Conservation (phyloP, 2,797 vertebrate species). For the Sebastes nivosus region DNA sequence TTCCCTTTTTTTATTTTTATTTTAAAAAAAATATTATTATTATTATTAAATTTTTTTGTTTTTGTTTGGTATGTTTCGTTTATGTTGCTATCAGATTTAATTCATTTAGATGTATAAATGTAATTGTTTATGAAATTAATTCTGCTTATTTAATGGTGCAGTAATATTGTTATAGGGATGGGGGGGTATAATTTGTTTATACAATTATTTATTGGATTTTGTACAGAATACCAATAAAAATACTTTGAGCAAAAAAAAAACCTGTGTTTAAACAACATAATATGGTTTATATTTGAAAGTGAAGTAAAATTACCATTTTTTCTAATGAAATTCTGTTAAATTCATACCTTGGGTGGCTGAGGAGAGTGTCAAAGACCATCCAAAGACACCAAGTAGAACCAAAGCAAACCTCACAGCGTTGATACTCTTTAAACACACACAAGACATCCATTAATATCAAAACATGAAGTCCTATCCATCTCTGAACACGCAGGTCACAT, state of each 20-base stretch:
- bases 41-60: too few relatives aligned
- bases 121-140: too few relatives aligned
- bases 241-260: not conserved
- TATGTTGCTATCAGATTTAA: too few relatives aligned
- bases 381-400: conserved; percentile 48
- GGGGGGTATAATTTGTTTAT: too few relatives aligned
- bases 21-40: too few relatives aligned
- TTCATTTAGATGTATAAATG: too few relatives aligned
- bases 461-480: not conserved
- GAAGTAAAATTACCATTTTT: not conserved
- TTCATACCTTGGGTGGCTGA: conserved; percentile 65
- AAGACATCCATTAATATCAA: not conserved
- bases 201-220: too few relatives aligned
- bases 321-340: not conserved
- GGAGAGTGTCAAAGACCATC: conserved; percentile 28
- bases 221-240: too few relatives aligned
- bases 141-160: too few relatives aligned
- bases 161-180: too few relatives aligned
- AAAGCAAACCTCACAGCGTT: conserved; percentile 25
- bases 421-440: conserved; percentile 51
- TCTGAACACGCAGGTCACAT: not conserved
- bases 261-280: not conserved
- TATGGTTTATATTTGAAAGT: not conserved
- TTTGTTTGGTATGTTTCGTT: too few relatives aligned
- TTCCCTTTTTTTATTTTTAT: too few relatives aligned